Percentiles rank a stretch among this genome's conserved stretches.
These are phyloP conservation scores for Syngnathus scovelli DNA, from an alignment of 2,113 vertebrate genomes.

Conservation along the genomic window DNA sequence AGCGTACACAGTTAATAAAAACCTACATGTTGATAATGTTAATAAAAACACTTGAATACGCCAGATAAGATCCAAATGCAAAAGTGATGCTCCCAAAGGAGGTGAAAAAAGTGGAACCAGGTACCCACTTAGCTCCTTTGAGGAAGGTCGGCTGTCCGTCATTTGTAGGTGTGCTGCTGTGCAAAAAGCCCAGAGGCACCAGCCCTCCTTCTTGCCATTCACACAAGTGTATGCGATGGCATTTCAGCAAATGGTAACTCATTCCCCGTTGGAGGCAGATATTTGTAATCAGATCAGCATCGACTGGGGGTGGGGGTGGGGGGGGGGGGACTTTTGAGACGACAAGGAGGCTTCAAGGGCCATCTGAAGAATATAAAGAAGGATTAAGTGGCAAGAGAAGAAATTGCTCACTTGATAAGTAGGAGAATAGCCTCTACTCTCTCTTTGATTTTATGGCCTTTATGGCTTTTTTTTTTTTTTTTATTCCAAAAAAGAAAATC, in stretches of 20 bases:
- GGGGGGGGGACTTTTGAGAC: not conserved
- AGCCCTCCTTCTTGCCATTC: slow-evolving; percentile 53
- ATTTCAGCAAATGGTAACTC: slow-evolving; percentile 68
- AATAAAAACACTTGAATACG: not conserved
- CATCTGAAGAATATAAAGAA: slow-evolving; percentile 45
- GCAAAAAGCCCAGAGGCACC: slow-evolving; percentile 44
- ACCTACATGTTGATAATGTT: not conserved
- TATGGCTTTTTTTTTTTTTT: not conserved
- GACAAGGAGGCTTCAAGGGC: slow-evolving; percentile 39
- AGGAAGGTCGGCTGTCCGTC: slow-evolving; percentile 54
- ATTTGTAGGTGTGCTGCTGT: slow-evolving; percentile 31
- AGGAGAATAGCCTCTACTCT: not conserved
- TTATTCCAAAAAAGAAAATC: not conserved
- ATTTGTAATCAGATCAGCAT: slow-evolving; percentile 62
- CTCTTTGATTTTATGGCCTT: slow-evolving; percentile 28
- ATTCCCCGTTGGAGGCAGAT: slow-evolving; percentile 53
- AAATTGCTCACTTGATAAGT: slow-evolving; percentile 39
- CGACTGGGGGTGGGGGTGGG: slow-evolving; percentile 29
- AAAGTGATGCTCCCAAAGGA: slow-evolving; percentile 18
- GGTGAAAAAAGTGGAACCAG: slow-evolving; percentile 8
- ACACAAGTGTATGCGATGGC: slow-evolving; percentile 52
- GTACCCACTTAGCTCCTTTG: slow-evolving; percentile 31
- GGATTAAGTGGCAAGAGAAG: slow-evolving; percentile 39
- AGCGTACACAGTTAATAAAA: not conserved
- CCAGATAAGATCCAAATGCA: slow-evolving; percentile 18